Evolutionary conservation across 2,797 vertebrate genomes (phyloP).

Genomic region (Threskiornis aethiopicus): DNA sequence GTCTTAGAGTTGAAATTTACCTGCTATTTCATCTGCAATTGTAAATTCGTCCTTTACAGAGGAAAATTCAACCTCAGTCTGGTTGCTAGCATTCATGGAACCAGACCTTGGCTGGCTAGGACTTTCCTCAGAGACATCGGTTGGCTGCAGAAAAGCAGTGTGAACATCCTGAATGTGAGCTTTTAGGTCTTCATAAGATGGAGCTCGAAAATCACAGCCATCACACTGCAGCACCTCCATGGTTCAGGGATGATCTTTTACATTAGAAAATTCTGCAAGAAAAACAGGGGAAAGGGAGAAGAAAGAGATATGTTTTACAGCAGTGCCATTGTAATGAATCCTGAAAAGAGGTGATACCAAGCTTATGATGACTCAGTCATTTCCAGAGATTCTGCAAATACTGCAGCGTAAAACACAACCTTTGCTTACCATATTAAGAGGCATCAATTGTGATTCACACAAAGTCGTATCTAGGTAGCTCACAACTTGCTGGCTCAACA

Average conservation of each 20-base stretch:
- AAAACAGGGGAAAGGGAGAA: background rate
- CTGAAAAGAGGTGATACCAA: background rate
- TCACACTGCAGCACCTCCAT: constrained; percentile 99
- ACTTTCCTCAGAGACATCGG: constrained; percentile 88
- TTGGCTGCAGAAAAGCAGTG: constrained; percentile 95
- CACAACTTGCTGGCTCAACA: background rate
- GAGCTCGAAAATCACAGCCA: constrained; percentile 97
- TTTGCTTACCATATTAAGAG: background rate
- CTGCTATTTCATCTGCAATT: constrained; percentile 80
- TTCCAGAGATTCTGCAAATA: background rate
- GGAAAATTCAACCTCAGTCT: constrained; percentile 85
- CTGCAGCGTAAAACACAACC: fast-evolving
- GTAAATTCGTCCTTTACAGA: constrained; percentile 83
- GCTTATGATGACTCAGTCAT: background rate
- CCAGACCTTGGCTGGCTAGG: constrained; percentile 80
- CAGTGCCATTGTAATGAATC: background rate
- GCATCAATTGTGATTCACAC: background rate
- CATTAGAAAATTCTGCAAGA: constrained; percentile 89
- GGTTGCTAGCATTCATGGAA: constrained; percentile 84
- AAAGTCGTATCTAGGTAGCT: background rate
- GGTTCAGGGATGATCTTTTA: constrained; percentile 83
- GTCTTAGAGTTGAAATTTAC: constrained; percentile 59
- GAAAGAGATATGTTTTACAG: background rate
- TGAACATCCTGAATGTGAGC: constrained; percentile 98
- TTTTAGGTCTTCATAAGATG: constrained; percentile 95